Evolutionary conservation across 1,140 invertebrate genomes (phyloP).

Genomic region (Drosophila sulfurigaster): DNA sequence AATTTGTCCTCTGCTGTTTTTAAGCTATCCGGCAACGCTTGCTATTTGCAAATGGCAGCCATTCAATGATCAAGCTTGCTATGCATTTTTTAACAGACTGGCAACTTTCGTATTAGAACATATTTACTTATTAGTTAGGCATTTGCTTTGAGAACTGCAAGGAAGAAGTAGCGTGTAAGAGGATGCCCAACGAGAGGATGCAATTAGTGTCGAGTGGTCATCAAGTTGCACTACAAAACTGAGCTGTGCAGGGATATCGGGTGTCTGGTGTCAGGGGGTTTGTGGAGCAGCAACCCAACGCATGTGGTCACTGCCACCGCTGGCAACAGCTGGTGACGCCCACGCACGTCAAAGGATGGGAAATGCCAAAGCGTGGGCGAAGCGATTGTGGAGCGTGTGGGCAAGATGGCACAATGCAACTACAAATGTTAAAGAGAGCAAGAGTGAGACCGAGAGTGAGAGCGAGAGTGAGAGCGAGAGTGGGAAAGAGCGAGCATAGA

Average conservation of each 20-base stretch:
- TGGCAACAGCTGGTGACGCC: slow-evolving; percentile 44
- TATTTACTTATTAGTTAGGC: not conserved
- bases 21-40: too few relatives aligned
- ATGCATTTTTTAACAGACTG: not conserved
- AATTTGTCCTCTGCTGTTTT: too few relatives aligned
- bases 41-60: not conserved
- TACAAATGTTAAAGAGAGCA: not conserved
- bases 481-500: not conserved
- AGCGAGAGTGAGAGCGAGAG: not conserved
- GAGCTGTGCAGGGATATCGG: too few relatives aligned
- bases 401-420: slow-evolving; percentile 3
- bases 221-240: slow-evolving; percentile 35
- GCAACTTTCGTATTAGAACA: not conserved
- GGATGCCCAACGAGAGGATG: slow-evolving; percentile 40
- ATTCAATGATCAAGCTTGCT: not conserved
- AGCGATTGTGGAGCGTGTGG: not conserved
- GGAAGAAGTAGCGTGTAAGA: not conserved
- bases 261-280: too few relatives aligned
- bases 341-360: slow-evolving; percentile 18
- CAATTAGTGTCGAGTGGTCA: slow-evolving; percentile 66
- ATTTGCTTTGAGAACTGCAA: not conserved
- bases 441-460: not conserved
- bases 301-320: slow-evolving; percentile 17
- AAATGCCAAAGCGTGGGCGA: slow-evolving; percentile 36
- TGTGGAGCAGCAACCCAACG: not conserved